Evolutionary conservation across 2,888 invertebrate species (phyloP), one percentile per base, ranked within the genome.

Genomic region (Cremastinae sp.): DNA sequence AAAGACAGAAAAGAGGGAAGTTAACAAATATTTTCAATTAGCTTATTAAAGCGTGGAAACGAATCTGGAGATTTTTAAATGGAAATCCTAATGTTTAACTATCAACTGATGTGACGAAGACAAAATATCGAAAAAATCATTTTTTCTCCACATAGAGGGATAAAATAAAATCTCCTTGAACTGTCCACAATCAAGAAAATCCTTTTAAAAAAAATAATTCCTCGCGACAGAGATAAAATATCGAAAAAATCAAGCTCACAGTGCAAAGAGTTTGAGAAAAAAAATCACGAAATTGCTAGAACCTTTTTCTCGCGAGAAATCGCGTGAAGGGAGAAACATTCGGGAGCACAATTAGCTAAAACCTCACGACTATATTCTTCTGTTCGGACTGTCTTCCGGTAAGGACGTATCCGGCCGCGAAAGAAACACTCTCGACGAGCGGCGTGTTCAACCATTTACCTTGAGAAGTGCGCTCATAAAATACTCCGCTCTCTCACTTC

Each of bases 41-140:
- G 83, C 83, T 85, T 85, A 87, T 87, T 85, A 86, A 86, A 84
- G 10, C 16, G 1, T 5, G 14, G 10, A 14, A 45, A 45, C 2
- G 4, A 45, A 45, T 2, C 5, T 9, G 12, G 1, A 56, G n/a
- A 16, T 55, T 55, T n/a, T n/a, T n/a, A n/a, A n/a, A n/a, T n/a
- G n/a, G n/a, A n/a, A n/a, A n/a, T n/a, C n/a, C n/a, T n/a, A n/a
- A n/a, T n/a, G n/a, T 18, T 22, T n/a, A 8, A 14, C 49, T 53
- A 43, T 37, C n/a, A 20, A 8, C 20, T n/a, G 12, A 1, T 18
- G 8, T n/a, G 58, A 69, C 62, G 43, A 58, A 64, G 64, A 69
- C 58, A 51, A 69, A 64, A 62, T 49, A 51, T 64, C 74, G 37
- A 3, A 0, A 56, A 14, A 22, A 56, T n/a, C n/a, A n/a, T n/a